These are phyloP conservation scores for Himalopsyche japonica DNA, from an alignment of 2,888 invertebrate genomes.

Conservation along the genomic window DNA sequence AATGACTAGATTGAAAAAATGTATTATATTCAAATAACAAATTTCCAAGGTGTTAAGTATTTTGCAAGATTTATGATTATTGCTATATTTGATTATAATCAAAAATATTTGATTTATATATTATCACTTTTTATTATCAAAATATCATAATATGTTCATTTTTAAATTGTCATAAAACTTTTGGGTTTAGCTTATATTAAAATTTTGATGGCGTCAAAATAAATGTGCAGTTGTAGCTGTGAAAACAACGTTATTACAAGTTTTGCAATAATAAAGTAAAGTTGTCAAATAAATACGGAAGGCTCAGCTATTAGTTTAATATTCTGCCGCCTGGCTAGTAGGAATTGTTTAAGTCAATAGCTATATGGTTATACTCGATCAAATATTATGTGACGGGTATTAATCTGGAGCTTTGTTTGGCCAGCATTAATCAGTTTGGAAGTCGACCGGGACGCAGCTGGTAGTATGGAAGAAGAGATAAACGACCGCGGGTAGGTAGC, in stretches of 20 bases:
- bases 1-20: too few species aligned
- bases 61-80: too few species aligned
- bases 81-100: too few species aligned
- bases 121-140: too few species aligned
- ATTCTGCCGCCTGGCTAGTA: background rate
- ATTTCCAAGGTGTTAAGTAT: too few species aligned
- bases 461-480: constrained; percentile 6
- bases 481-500: background rate
- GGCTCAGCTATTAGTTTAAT: background rate
- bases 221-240: background rate
- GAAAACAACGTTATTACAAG: background rate
- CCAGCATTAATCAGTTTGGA: constrained; percentile 16
- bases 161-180: too few species aligned
- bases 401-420: constrained; percentile 28
- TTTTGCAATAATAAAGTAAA: background rate
- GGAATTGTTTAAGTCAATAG: constrained; percentile 26
- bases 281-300: background rate
- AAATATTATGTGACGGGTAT: constrained; percentile 29
- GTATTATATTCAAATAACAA: too few species aligned
- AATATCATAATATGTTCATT: too few species aligned
- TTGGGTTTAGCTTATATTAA: too few species aligned
- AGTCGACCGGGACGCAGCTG: constrained; percentile 3
- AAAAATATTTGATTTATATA: too few species aligned
- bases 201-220: background rate
- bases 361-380: constrained; percentile 25